These are phyloP conservation scores for Athalia cordata DNA, from an alignment of 2,888 invertebrate genomes.

Conservation along the genomic window DNA sequence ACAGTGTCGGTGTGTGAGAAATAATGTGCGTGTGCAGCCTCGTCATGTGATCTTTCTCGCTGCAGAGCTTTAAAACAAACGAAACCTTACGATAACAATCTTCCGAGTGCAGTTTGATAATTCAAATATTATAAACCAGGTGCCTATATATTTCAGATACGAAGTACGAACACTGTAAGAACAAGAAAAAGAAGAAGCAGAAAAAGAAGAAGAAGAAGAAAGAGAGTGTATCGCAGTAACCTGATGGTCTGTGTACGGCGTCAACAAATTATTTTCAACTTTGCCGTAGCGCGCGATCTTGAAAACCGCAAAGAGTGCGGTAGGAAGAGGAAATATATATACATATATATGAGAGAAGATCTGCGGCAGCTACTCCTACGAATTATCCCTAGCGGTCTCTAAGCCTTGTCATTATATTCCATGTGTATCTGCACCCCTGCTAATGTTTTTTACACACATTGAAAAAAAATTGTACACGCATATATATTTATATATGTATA, in stretches of 20 bases:
- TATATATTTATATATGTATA: too few species aligned
- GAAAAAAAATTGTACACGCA: neutral
- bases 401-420: slow-evolving; percentile 29
- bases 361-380: neutral
- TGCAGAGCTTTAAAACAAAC: too few species aligned
- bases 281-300: slow-evolving; percentile 12
- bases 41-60: too few species aligned
- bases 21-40: too few species aligned
- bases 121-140: too few species aligned
- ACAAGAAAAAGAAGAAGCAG: neutral
- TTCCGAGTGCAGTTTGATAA: neutral
- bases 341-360: neutral
- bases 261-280: slow-evolving; percentile 25
- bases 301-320: slow-evolving; percentile 32
- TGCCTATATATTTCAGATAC: too few species aligned
- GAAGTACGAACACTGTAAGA: neutral
- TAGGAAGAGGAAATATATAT: neutral
- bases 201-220: neutral
- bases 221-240: neutral
- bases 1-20: neutral
- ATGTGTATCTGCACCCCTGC: neutral
- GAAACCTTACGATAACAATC: neutral
- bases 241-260: neutral
- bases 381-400: slow-evolving; percentile 5
- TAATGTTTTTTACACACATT: neutral